phyloP scores from a whole-genome alignment of 1,140 invertebrate genomes.

The Anoplophora glabripennis region DNA sequence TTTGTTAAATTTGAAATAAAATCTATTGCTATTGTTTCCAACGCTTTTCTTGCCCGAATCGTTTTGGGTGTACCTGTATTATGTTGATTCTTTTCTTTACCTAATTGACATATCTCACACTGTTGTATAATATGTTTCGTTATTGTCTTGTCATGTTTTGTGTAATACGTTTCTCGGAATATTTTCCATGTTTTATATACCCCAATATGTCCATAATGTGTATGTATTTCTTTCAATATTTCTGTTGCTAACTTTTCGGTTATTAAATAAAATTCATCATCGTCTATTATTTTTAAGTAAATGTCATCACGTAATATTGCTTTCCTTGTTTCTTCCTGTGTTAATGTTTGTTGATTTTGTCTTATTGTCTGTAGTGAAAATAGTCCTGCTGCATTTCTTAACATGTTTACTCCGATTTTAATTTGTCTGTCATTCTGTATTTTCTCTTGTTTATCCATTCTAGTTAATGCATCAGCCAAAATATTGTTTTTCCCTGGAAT shows the following conservation, averaged over 20 bases:
- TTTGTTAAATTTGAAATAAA: no score
- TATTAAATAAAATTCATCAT: slow-evolving; percentile 1
- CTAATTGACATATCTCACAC: no score
- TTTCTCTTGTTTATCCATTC: slow-evolving; percentile 1
- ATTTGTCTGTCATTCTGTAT: neutral
- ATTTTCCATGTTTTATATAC: neutral
- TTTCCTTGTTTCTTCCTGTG: neutral
- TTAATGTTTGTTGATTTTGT: neutral
- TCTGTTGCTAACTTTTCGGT: neutral
- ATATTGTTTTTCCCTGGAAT: slow-evolving; percentile 5
- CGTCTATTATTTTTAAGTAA: slow-evolving; percentile 2
- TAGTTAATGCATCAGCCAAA: neutral
- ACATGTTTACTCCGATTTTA: slow-evolving; percentile 11
- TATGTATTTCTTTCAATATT: neutral
- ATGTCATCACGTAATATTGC: no score
- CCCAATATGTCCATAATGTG: slow-evolving; percentile 1
- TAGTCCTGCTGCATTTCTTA: neutral
- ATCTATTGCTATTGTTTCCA: no score
- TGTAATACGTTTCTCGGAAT: neutral
- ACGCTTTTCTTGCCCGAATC: no score
- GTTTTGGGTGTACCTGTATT: no score
- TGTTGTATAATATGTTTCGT: no score
- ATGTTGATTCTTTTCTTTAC: no score
- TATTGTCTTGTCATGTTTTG: no score
- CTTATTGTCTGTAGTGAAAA: neutral